Evolutionary conservation across 2,113 vertebrate genomes (phyloP), one percentile per base, ranked within the genome.

Genomic region (Pseudolaguvia tuberculata): DNA sequence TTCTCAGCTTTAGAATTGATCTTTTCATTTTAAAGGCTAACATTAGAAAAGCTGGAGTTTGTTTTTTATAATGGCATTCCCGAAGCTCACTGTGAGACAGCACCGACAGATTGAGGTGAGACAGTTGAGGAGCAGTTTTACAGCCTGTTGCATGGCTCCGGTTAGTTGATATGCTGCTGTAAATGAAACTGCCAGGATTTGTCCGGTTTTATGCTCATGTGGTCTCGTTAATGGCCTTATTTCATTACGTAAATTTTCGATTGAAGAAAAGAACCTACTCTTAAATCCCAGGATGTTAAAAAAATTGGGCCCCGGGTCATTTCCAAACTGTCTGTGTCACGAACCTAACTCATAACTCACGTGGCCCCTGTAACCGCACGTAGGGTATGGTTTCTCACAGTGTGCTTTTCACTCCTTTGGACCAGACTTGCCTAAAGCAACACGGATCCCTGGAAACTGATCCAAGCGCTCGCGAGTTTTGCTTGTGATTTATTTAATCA

Each of bases 321-420:
- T 59, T 68, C 58, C 12, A 56, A 53, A 6, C 35, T 48, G 63
- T 69, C 42, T 70, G 45, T 66, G 67, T 65, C 72, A 50, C 65
- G 21, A 56, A 18, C 50, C 42, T 18, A 39, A 21, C 53, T 47
- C 70, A 48, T 75, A 77, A 77, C 76, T 79, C 66, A 79, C 29
- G 53, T 18, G 45, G 39, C 45, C 70, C 48, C 73, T 62, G 45
- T 67, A 83, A 83, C 77, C 77, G 47, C 76, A 77, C 53, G 45
- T 73, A 75, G 75, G 72, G 74, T 79, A 75, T 52, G 67, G 61
- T 77, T 79, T 81, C 50, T 72, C 61, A 72, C 71, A 77, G 79
- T 72, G 56, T 74, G 59, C 62, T 17, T 67, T 66, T 68, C 63
- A 55, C 52, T 76, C 29, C 62, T 57, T 65, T 27, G 51, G 62